Evolutionary conservation across 37 sponge, comb jelly and placozoan species (phyloP), one percentile per base, ranked within the genome.

Genomic region (Aphrocallistes beatrix): DNA sequence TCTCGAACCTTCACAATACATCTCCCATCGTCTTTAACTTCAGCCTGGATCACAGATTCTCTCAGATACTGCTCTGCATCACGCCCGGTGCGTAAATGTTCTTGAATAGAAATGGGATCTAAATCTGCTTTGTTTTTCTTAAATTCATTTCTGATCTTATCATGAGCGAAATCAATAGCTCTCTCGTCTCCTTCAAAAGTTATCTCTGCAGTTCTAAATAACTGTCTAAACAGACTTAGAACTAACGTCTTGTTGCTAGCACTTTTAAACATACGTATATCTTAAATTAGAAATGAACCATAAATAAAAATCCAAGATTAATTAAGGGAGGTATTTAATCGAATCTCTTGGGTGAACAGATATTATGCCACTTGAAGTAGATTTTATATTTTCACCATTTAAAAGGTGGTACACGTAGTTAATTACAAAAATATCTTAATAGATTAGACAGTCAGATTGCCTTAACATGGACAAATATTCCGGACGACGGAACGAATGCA

Each of bases 31-130:
- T 42, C 13, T 6, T 13, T 42, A 28, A 60, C 75, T 28, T 13
- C 3, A 19, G 75, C 75, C n/a, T 60, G 75, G 10, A 60, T 32
- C 28, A 60, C 75, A 60, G 75, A 60, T 60, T 60, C 75, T 60
- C 75, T 60, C 17, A 60, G 75, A 60, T 60, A 60, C n/a, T 13
- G 75, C 34, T 60, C 75, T 60, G 75, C 75, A 13, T 60, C 75
- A 32, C 21, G 10, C 10, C 17, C 75, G 34, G n/a, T 60, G n/a
- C 1, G 3, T 6, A 60, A 30, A 3, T 60, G 75, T 60, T 60
- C 75, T 19, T 60, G 10, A 3, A 28, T 13, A 19, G 8, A 19
- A 3, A 19, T 13, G 6, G 75, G 34, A 60, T 60, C n/a, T 60
- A 13, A 13, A 19, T 60, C 75, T 42, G 45, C 6, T 13, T 6